These are phyloP conservation scores for Polypterus senegalus DNA, from an alignment of 2,113 vertebrate species.

Conservation along the genomic window DNA sequence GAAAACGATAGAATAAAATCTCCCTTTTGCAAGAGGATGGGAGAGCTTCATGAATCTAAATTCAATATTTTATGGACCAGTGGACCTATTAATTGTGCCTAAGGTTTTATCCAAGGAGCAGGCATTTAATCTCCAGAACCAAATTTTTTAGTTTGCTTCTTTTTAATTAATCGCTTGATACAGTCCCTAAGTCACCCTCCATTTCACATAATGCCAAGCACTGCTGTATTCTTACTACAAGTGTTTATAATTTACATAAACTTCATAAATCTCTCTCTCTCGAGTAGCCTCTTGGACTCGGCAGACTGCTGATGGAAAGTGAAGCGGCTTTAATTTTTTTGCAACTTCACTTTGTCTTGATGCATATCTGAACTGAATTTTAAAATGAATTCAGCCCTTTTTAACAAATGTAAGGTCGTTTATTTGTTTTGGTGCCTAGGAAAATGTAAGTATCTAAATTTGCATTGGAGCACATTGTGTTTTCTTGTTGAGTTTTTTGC, in stretches of 20 bases:
- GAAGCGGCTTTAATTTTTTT: neutral
- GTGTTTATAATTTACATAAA: neutral
- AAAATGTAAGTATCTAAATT: too few relatives aligned
- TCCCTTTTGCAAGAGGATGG: neutral
- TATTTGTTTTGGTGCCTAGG: too few relatives aligned
- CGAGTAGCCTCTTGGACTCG: neutral
- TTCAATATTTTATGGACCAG: constrained; percentile 77
- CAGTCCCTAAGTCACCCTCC: constrained; percentile 26
- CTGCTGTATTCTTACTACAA: too few relatives aligned
- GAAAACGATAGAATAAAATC: neutral
- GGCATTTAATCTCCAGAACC: constrained; percentile 58
- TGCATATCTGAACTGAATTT: too few relatives aligned
- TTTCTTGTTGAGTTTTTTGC: too few relatives aligned
- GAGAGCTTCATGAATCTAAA: constrained; percentile 51
- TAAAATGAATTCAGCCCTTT: too few relatives aligned
- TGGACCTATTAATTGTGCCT: constrained; percentile 82
- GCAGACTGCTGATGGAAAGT: neutral
- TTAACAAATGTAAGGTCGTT: too few relatives aligned
- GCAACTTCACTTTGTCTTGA: too few relatives aligned
- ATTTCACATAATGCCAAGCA: constrained; percentile 39
- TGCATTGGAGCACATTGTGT: too few relatives aligned
- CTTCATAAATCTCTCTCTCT: neutral
- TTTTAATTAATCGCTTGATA: constrained; percentile 8
- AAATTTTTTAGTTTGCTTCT: constrained; percentile 44
- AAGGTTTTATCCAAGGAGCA: constrained; percentile 66